Evolutionary conservation across 2,888 invertebrate genomes (phyloP), one percentile per base, ranked within the genome.

Genomic region (Ditula angustiorana): DNA sequence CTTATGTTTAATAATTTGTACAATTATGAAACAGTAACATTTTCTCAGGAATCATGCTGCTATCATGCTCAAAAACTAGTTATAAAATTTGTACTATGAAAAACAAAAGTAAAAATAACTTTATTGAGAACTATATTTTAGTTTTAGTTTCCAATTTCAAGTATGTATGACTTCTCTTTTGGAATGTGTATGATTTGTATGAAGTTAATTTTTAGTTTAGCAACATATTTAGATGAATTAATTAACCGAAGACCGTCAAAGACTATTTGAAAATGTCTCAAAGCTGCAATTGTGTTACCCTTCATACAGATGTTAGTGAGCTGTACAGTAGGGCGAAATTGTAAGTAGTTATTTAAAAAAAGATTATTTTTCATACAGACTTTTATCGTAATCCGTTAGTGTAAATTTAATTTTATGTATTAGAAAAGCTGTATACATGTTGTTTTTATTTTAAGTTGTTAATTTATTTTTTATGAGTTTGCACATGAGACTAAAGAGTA

Each of bases 381-480:
- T 10, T n/a, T 21, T 41, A 41, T 41, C 10, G 41, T 41, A 41
- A 2, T 37, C 1, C 8, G 19, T 41, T 41, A 41, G 41, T 19
- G 19, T 41, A 19, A 41, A 41, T 41, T 41, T 41, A 41, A 41
- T 41, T 41, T 41, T 35, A 35, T 35, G 23, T 33, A 33, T 10
- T 35, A 26, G 49, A 33, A 19, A 33, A 52, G 50, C 19, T 13
- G 33, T 26, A 41, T 41, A 41, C 26, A 23, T 46, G n/a, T 58
- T 47, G 64, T 59, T 64, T 55, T 64, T 59, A 59, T 59, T 59
- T 64, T 59, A 59, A 58, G 59, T 64, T 64, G 64, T 64, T 64
- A n/a, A 53, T 28, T 41, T 19, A 44, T 53, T 28, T 58, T 53
- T 64, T 59, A 46, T 59, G 47, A 53, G 23, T 33, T 33, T 1